Percentiles rank a stretch among this genome's conserved stretches.
phyloP scores from a whole-genome alignment of 1,140 invertebrate genomes.

The Drosophila ohnishii region DNA sequence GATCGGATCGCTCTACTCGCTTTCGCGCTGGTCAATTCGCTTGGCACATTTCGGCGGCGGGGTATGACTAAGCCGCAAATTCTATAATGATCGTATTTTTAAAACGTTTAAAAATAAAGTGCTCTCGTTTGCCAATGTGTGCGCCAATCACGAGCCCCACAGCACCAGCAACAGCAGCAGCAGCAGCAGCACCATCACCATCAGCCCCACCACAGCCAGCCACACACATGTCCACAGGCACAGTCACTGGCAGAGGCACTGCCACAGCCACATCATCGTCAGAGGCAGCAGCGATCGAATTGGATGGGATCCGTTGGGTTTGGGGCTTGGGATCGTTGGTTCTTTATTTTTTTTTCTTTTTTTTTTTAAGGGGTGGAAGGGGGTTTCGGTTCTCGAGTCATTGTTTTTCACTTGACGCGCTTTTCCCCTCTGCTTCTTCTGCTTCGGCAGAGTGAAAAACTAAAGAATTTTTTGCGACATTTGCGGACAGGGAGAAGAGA shows the following conservation, averaged over 20 bases:
- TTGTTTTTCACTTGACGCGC: constrained; percentile 42
- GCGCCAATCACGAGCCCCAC: constrained; percentile 74
- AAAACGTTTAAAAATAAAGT: constrained; percentile 81
- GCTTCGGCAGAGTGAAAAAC: constrained; percentile 3
- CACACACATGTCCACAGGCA: constrained; percentile 8
- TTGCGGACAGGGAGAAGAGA: neutral
- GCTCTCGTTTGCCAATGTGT: constrained; percentile 79
- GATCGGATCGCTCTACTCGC: constrained; percentile 7
- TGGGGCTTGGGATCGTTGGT: constrained; percentile 6
- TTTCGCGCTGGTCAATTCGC: constrained; percentile 62
- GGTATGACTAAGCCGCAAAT: constrained; percentile 76
- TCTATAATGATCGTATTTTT: constrained; percentile 78
- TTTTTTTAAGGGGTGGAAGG: neutral
- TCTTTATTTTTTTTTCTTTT: neutral
- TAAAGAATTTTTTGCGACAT: constrained; percentile 48
- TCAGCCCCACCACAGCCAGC: constrained; percentile 17
- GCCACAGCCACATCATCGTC: constrained; percentile 11
- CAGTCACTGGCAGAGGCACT: neutral
- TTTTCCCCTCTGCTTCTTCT: constrained; percentile 12
- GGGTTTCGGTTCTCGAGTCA: constrained; percentile 23
- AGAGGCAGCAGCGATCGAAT: constrained; percentile 16
- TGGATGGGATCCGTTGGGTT: constrained; percentile 8
- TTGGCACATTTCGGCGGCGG: constrained; percentile 54
- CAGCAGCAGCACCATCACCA: neutral
- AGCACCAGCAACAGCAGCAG: constrained; percentile 3